Base-by-base conservation (phyloP, 2,113 vertebrate genomes). In the Burhinus bistriatus region DNA sequence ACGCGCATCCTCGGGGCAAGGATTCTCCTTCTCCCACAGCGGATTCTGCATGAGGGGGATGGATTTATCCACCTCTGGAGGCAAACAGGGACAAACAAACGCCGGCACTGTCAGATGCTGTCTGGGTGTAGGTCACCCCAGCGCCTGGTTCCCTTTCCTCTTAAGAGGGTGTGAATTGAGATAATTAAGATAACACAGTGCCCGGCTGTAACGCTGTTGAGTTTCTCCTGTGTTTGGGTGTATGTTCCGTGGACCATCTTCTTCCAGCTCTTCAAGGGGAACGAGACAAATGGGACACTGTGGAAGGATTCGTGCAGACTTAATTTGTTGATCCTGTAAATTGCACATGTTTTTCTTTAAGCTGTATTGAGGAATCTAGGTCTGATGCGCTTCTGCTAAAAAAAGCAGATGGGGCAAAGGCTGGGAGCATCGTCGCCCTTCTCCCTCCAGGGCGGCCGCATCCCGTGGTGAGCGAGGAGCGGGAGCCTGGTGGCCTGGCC, bases 11-110 rank as follows among this genome's bases (percentile, higher is more conserved):
- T 23, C 15, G 6, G 36, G 55, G 36, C 36, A n/a, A 59, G 54
- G 69, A n/a, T 64, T 64, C 25, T 42, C 19, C 59, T 26, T 34
- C 62, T 76, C 36, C 38, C 36, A 3, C 47, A 16, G 11, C 2
- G 2, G 36, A 14, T 57, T 55, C 49, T 55, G 77, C 40, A 40
- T 0, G 2, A 0, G 36, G 17, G 27, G 61, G 7, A 6, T 23
- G 21, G 32, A 32, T 66, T 68, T 51, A 40, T 42, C 61, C 61
- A n/a, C 27, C 15, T 51, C 68, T 62, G 17, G 15, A 38, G 61
- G 54, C 61, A 19, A 57, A 57, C 4, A 11, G n/a, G 69, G n/a
- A 21, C 27, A 55, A 49, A 21, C 27, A 55, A 49, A 75, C 3
- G 4, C 5, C 42, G 49, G 42, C 42, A 4, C 5, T 65, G 58